Percentiles rank a stretch among this genome's conserved stretches.
phyloP scores from a whole-genome alignment of 2,113 vertebrate genomes.

The Morone saxatilis region DNA sequence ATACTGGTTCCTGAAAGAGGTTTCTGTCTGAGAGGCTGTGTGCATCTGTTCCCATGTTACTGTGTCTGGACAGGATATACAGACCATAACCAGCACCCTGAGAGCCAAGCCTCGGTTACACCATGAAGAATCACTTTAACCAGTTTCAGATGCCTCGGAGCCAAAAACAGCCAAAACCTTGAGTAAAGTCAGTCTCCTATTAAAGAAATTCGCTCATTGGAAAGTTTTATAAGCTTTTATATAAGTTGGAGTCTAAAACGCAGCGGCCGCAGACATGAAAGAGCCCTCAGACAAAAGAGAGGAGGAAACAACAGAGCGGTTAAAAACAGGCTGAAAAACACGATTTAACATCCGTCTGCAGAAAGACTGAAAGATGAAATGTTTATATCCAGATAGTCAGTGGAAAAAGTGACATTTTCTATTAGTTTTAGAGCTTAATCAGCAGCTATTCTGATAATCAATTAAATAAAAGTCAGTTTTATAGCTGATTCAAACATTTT shows the following conservation, averaged over 20 bases:
- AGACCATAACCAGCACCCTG: conserved; percentile 46
- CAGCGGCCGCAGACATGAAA: conserved; percentile 35
- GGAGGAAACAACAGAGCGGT: conserved; percentile 12
- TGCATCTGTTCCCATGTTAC: conserved; percentile 53
- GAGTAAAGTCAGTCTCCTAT: conserved; percentile 37
- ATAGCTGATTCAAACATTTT: too few relatives aligned
- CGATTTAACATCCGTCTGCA: not conserved
- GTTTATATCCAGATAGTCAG: not conserved
- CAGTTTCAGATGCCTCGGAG: conserved; percentile 44
- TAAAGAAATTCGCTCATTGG: conserved; percentile 50
- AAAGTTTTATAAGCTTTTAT: conserved; percentile 55
- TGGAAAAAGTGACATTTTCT: too few relatives aligned
- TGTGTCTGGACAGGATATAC: conserved; percentile 60
- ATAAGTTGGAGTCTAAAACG: conserved; percentile 14
- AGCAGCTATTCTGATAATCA: too few relatives aligned
- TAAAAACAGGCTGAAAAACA: not conserved
- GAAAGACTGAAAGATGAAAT: not conserved
- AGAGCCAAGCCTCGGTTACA: conserved; percentile 50
- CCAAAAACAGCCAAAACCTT: conserved; percentile 46
- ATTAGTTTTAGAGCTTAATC: too few relatives aligned
- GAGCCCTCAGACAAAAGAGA: conserved; percentile 38
- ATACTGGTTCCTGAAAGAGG: not conserved
- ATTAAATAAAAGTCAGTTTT: too few relatives aligned
- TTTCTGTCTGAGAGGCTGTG: conserved; percentile 18
- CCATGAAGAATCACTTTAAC: conserved; percentile 47